Evolutionary conservation across 2,797 vertebrate species (phyloP).

Genomic region (Miichthys miiuy): DNA sequence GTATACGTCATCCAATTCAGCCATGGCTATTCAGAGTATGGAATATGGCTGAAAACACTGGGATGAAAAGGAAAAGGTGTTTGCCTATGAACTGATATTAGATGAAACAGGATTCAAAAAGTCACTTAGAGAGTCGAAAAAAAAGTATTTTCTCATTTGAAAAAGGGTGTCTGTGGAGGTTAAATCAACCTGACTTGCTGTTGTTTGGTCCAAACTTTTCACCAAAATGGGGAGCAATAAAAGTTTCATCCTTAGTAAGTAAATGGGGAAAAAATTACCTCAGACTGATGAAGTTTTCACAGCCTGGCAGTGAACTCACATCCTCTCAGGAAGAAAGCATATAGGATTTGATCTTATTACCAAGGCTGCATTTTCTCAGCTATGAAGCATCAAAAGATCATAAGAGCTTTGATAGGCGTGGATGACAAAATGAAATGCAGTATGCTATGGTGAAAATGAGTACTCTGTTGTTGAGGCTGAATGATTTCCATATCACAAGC

Average conservation of each 20-base stretch:
- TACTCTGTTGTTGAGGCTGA: neutral
- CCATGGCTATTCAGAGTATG: neutral
- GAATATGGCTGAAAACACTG: neutral
- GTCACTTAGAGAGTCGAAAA: neutral
- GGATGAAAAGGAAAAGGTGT: too few species aligned
- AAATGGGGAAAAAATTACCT: neutral
- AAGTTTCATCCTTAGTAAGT: neutral
- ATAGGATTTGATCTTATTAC: slow-evolving; percentile 12
- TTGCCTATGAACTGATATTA: neutral
- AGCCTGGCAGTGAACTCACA: neutral
- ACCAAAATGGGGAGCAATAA: neutral
- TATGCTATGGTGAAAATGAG: slow-evolving; percentile 6
- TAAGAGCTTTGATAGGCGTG: slow-evolving; percentile 22
- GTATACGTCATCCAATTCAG: neutral
- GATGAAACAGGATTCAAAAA: neutral
- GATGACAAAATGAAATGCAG: slow-evolving; percentile 26
- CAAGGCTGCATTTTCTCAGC: neutral
- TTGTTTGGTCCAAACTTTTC: neutral
- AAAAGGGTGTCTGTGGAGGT: neutral
- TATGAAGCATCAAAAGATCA: slow-evolving; percentile 24
- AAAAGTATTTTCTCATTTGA: neutral
- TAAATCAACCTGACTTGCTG: neutral
- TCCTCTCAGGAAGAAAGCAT: neutral
- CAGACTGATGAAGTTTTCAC: slow-evolving; percentile 5
- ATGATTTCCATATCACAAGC: slow-evolving; percentile 18